Base-by-base conservation (phyloP, 2,797 vertebrate species). In the Triplophysa bombifrons region DNA sequence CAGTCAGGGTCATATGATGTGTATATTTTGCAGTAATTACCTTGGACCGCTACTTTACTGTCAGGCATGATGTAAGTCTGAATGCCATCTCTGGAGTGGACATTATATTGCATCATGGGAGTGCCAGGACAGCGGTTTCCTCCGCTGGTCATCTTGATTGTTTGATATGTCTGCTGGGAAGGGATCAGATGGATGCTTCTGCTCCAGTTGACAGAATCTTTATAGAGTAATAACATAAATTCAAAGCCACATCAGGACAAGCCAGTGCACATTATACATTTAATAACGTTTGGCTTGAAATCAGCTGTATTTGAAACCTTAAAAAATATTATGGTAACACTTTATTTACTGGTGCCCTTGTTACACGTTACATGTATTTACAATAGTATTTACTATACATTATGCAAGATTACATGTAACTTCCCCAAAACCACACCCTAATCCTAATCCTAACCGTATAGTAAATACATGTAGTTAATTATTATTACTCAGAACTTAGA, bases 51-150 rank as follows among this genome's bases (percentile, higher is more conserved):
- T 30, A 46, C 1, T 10, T 48, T 70, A 20, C 38, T 34, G 16
- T 41, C 50, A 74, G 65, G 38, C 1, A 69, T 19, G 46, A 65
- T 61, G 46, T 74, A 74, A 10, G 60, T 58, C 25, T n/a, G 53
- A 67, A 19, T 20, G 13, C 12, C 72, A 60, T 64, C 19, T 14
- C 48, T 53, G 60, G 30, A 14, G 17, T 73, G 56, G 22, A 50
- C 25, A 44, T 55, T 22, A 27, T 38, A 80, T 16, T 73, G 76
- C 38, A 72, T 61, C 3, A 82, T 63, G 19, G 75, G 38, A 74
- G 80, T 20, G 14, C 53, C n/a, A 68, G 63, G 25, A 56, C 64
- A 55, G 63, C 60, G 9, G 30, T 41, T 14, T 63, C 46, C 17
- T 69, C 38, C 50, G 25, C 14, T 11, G 12, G 44, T 44, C n/a